A percentile compares a stretch with the other conserved stretches of the same genome.
Evolutionary conservation across 2,888 invertebrate species (phyloP).

Genomic region (Coelogynopora nodosa): DNA sequence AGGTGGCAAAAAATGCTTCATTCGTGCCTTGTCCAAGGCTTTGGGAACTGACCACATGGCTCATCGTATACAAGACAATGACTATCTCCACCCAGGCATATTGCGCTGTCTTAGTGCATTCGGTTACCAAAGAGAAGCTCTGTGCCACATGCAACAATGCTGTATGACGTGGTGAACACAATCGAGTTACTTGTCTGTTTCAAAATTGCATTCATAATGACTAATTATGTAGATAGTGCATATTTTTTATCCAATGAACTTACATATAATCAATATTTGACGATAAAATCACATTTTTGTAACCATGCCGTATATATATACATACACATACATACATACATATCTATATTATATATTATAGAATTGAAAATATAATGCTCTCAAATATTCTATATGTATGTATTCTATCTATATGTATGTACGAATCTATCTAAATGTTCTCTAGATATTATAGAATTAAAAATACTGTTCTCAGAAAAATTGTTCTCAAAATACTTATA

Average conservation of each 20-base stretch:
- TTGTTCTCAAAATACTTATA: constrained; percentile 22
- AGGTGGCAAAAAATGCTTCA: not conserved
- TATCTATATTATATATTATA: not conserved
- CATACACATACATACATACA: not conserved
- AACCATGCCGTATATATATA: not conserved
- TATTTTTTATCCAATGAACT: constrained; percentile 8
- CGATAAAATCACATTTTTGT: not conserved
- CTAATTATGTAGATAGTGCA: constrained; percentile 8
- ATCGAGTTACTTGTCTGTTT: constrained; percentile 7
- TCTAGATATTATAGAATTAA: not conserved
- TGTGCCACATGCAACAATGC: constrained; percentile 20
- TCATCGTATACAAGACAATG: constrained; percentile 12
- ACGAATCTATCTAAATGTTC: no score
- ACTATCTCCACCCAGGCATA: constrained; percentile 27
- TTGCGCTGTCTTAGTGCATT: constrained; percentile 28
- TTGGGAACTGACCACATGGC: constrained; percentile 1
- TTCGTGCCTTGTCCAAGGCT: not conserved
- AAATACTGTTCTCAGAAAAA: not conserved
- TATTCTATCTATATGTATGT: no score
- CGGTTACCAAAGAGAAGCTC: not conserved
- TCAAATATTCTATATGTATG: no score
- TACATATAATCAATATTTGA: not conserved
- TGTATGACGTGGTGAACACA: constrained; percentile 25
- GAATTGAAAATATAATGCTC: no score
- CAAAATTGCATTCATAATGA: constrained; percentile 12